Evolutionary conservation across 2,888 invertebrate genomes (phyloP).

Genomic region (Caenorhabditis auriculariae): DNA sequence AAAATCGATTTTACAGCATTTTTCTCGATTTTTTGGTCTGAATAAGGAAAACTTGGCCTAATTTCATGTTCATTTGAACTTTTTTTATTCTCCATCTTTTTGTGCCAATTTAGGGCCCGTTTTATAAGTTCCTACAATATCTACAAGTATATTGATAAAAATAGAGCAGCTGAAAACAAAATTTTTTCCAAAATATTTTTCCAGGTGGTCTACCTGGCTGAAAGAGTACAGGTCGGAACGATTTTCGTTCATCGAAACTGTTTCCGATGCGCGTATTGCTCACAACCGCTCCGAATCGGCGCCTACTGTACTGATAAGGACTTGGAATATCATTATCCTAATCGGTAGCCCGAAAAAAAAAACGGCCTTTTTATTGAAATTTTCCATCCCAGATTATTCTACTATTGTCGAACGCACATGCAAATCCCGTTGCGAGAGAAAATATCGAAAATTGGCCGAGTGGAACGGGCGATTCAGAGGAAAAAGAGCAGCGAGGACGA

Average conservation of each 20-base stretch:
- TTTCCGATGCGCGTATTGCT: constrained; percentile 48
- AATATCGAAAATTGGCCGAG: constrained; percentile 22
- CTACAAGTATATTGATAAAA: too few relatives aligned
- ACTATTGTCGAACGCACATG: constrained; percentile 31
- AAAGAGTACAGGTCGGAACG: constrained; percentile 31
- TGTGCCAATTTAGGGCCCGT: too few relatives aligned
- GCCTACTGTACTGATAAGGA: constrained; percentile 33
- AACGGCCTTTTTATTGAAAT: constrained; percentile 13
- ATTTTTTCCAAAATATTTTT: background rate
- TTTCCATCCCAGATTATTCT: constrained; percentile 30
- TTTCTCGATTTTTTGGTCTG: too few relatives aligned
- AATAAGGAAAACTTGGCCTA: too few relatives aligned
- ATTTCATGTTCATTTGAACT: too few relatives aligned
- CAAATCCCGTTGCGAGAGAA: constrained; percentile 33
- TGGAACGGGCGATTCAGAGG: background rate
- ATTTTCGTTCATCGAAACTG: constrained; percentile 32
- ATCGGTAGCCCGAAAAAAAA: too few relatives aligned
- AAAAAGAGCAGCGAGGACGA: constrained; percentile 1
- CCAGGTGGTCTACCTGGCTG: constrained; percentile 48
- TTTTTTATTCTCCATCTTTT: too few relatives aligned
- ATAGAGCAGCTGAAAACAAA: too few relatives aligned
- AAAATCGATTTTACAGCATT: too few relatives aligned
- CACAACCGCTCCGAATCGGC: constrained; percentile 39
- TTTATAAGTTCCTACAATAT: too few relatives aligned
- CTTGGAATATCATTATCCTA: constrained; percentile 19